These are phyloP conservation scores for Diploscapter pachys DNA, from an alignment of 1,140 invertebrate species.

Conservation along the genomic window DNA sequence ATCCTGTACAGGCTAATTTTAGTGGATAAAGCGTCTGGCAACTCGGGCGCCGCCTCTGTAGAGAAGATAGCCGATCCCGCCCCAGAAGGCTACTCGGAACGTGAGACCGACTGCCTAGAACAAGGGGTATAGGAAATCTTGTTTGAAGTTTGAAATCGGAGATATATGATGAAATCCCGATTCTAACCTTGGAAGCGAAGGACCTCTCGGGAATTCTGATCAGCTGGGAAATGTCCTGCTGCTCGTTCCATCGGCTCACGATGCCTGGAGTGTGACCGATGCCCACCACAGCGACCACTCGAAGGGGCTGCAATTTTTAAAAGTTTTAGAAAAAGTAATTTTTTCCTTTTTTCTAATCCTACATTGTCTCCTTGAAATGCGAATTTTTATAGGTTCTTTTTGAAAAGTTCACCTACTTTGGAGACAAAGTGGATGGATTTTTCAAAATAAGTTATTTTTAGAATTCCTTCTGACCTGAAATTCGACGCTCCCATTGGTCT, in stretches of 20 bases:
- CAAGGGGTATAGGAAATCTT: too few species aligned
- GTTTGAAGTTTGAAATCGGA: background rate
- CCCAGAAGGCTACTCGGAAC: slow-evolving; percentile 13
- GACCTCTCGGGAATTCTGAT: slow-evolving; percentile 27
- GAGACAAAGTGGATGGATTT: too few species aligned
- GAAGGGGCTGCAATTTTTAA: slow-evolving; percentile 39
- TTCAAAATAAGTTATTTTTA: too few species aligned
- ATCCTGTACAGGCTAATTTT: background rate
- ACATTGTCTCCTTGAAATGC: background rate
- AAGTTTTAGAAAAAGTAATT: too few species aligned
- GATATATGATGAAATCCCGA: background rate
- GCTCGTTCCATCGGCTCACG: slow-evolving; percentile 42
- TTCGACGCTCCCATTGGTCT: background rate
- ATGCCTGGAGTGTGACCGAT: slow-evolving; percentile 56
- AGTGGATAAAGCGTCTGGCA: slow-evolving; percentile 5
- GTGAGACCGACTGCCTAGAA: background rate
- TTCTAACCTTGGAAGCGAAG: background rate
- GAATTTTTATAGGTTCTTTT: background rate
- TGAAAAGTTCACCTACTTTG: background rate
- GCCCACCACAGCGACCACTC: slow-evolving; percentile 55
- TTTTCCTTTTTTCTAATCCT: too few species aligned
- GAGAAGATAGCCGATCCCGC: slow-evolving; percentile 16
- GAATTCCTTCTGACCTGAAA: too few species aligned
- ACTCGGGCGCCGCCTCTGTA: slow-evolving; percentile 13
- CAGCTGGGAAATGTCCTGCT: slow-evolving; percentile 43